Base-by-base conservation (phyloP, 2,113 vertebrate species). In the Thunnus maccoyii region DNA sequence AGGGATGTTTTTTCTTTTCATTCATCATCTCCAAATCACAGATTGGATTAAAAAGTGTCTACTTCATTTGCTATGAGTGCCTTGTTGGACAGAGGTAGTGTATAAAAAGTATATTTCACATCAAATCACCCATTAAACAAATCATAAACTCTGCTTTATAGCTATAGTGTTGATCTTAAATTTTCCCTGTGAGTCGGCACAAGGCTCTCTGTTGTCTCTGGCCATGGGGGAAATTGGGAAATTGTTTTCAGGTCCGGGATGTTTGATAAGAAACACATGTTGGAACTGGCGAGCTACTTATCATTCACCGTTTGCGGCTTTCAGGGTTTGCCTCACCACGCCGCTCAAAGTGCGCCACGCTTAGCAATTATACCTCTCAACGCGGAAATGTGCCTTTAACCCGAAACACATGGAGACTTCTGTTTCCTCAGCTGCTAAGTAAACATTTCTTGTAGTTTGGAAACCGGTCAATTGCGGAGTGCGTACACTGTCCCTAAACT, bases 241-340 rank as follows among this genome's bases (percentile, higher is more conserved):
- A 96, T 96, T 95, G 95, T 96, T 97, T 97, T 95, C 95, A 96
- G 94, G 94, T 96, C 93, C 91, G 61, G 87, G 91, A 92, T 91
- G 83, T 94, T 90, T 96, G 95, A 97, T 97, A 92, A 95, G 95
- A 96, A 96, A 94, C 97, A 98, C 95, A 96, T 97, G 97, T 97
- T 94, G 84, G 79, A 86, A 76, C 92, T 92, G 88, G 92, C 70
- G 86, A 94, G 94, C 90, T 86, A 92, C 89, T 83, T 88, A 92
- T 93, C 87, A 84, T 90, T 90, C 92, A 93, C 90, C 89, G 93
- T 91, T 92, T 87, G 93, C 66, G 94, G 92, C 93, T 95, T 94
- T 89, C 92, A 75, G 89, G 90, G 88, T 93, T 94, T 81, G 83
- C 83, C 32, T 93, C 87, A 88, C 94, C 89, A 89, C 88, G 79